These are phyloP conservation scores for Nasonovia ribisnigri DNA, from an alignment of 2,888 invertebrate genomes.

Conservation along the genomic window DNA sequence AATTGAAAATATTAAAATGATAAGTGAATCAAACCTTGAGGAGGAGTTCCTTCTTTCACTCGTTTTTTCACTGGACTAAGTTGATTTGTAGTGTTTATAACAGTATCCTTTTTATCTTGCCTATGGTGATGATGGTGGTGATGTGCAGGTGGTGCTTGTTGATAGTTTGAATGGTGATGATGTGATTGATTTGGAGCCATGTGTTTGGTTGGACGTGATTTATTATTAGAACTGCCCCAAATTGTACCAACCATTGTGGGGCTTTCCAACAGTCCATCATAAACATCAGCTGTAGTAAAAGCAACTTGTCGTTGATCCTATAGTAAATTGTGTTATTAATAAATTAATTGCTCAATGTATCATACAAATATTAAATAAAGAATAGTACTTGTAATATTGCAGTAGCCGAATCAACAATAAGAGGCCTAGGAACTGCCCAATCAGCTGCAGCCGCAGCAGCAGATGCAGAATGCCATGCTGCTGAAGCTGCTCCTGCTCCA, in stretches of 20 bases:
- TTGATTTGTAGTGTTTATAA: conserved; percentile 72
- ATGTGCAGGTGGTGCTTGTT: conserved; percentile 51
- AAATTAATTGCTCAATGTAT: not conserved
- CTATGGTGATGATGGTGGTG: conserved; percentile 73
- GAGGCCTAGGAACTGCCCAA: conserved; percentile 78
- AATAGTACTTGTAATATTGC: conserved; percentile 70
- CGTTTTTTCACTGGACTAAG: conserved; percentile 97
- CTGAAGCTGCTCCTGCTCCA: conserved; percentile 83
- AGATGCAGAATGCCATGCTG: conserved; percentile 76
- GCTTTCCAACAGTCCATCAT: conserved; percentile 68
- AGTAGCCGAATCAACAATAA: conserved; percentile 81
- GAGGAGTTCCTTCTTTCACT: conserved; percentile 95
- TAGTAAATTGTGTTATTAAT: conserved; percentile 65
- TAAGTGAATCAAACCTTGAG: conserved; percentile 71
- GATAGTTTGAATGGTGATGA: conserved; percentile 63
- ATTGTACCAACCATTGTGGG: conserved; percentile 67
- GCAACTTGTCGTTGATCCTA: conserved; percentile 76
- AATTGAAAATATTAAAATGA: not conserved
- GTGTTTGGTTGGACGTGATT: conserved; percentile 66
- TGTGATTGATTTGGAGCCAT: conserved; percentile 61
- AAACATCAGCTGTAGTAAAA: conserved; percentile 68
- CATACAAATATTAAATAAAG: conserved; percentile 14
- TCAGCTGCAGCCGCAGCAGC: conserved; percentile 74
- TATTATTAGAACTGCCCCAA: conserved; percentile 67
- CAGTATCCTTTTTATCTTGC: conserved; percentile 79